Evolutionary conservation across 2,797 vertebrate species (phyloP), one percentile per base, ranked within the genome.

Genomic region (Remorina albescens): DNA sequence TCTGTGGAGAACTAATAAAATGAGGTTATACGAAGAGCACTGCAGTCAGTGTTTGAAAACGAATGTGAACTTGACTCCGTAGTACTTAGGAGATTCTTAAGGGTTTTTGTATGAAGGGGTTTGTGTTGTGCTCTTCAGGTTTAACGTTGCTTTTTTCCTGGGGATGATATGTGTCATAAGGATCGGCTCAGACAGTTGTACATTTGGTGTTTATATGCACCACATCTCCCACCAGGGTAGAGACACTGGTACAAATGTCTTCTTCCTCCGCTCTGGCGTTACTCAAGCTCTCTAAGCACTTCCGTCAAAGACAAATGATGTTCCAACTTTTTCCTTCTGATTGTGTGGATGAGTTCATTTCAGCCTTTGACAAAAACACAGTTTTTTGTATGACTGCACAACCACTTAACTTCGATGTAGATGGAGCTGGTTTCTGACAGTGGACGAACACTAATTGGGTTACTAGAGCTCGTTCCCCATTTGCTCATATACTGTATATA

Each of bases 371-470:
- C 19, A 25, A 59, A 51, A 71, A 78, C 44, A 47, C 16, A 9
- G 9, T 47, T n/a, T 42, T 62, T 42, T 41, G 53, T 67, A 2
- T 3, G 54, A 63, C 68, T 46, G 37, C 51, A 65, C 66, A 62
- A 44, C 80, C 32, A 41, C 36, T 18, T 41, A 67, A 73, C 82
- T n/a, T 18, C 39, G 67, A 80, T 63, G 81, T 32, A 63, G 63
- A 62, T 34, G 66, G 78, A 78, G 74, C 71, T 21, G 67, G 39
- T 76, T 59, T 76, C 55, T 55, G 82, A 80, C 71, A 69, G 70
- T 78, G 77, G 84, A 73, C 67, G 2, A 55, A 67, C 77, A 68
- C 86, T 92, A 92, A 92, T 90, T 91, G 88, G 91, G 88, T 94
- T 90, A 92, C 89, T 86, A 71, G 89, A 87, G 80, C 88, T 88